These are phyloP conservation scores for Pitta sordida DNA, from an alignment of 2,113 vertebrate genomes.

Conservation along the genomic window DNA sequence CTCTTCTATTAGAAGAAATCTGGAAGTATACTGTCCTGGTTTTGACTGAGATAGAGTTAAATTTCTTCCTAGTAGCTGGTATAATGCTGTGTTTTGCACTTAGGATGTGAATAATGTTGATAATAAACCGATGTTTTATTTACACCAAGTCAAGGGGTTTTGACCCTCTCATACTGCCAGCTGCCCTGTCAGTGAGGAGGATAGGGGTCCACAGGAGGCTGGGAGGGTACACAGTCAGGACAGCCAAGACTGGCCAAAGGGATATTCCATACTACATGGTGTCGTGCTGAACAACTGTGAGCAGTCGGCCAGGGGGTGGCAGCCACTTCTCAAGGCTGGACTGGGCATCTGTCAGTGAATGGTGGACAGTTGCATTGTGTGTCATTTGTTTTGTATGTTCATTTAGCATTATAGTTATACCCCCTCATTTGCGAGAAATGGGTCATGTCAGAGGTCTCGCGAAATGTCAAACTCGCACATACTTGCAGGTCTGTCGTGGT, in stretches of 20 bases:
- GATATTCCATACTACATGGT: neutral
- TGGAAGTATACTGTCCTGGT: neutral
- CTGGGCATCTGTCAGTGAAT: too few species aligned
- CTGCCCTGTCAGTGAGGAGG: neutral
- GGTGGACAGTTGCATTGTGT: neutral
- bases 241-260: neutral
- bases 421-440: too few species aligned
- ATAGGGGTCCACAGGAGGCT: neutral
- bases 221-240: neutral
- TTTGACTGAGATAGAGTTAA: neutral
- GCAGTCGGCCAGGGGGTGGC: rapidly evolving
- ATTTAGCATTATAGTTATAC: neutral
- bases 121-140: neutral
- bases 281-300: neutral
- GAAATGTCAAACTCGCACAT: too few species aligned
- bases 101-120: neutral
- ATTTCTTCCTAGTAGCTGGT: neutral
- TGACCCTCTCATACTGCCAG: neutral
- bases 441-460: too few species aligned
- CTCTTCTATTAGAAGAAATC: neutral
- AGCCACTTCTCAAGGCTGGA: neutral
- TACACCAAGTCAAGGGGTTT: neutral
- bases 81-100: neutral
- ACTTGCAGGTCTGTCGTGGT: too few species aligned
- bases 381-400: neutral